Percentiles rank a stretch among this genome's conserved stretches.
Conservation (phyloP, 1,140 invertebrate species). For the Pogonomyrmex barbatus region DNA sequence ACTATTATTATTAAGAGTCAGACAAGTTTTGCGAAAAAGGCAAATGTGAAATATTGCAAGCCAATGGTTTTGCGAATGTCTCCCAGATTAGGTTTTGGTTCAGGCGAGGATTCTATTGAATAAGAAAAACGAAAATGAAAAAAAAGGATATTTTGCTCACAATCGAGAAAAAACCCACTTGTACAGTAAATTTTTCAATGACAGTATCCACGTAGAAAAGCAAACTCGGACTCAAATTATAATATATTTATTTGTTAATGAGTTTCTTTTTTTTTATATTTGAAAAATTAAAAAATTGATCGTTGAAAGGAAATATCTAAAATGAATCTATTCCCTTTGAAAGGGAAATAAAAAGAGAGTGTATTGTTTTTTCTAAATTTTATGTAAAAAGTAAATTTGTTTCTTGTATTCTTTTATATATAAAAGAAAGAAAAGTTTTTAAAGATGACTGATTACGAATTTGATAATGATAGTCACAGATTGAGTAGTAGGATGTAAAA, state of each 20-base stretch:
- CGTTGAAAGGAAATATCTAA: conserved; percentile 52
- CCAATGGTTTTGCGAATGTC: conserved; percentile 73
- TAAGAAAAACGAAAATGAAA: conserved; percentile 71
- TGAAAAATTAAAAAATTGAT: conserved; percentile 50
- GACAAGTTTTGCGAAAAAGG: conserved; percentile 79
- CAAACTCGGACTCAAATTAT: conserved; percentile 82
- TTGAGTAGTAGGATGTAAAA: conserved; percentile 82
- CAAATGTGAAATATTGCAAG: conserved; percentile 67
- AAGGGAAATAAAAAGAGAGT: conserved; percentile 57
- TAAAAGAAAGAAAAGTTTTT: conserved; percentile 60
- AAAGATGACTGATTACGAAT: conserved; percentile 81
- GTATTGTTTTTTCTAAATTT: conserved; percentile 73
- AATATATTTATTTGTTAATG: conserved; percentile 80
- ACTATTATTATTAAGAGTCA: conserved; percentile 87
- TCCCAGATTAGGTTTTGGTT: conserved; percentile 71
- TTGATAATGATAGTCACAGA: conserved; percentile 85
- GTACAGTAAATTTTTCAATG: conserved; percentile 81
- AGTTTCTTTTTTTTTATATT: conserved; percentile 66
- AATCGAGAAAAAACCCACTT: conserved; percentile 78
- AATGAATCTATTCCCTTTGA: conserved; percentile 50
- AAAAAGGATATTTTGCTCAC: conserved; percentile 66
- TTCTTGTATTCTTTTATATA: conserved; percentile 52
- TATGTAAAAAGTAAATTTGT: conserved; percentile 66
- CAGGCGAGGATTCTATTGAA: conserved; percentile 66
- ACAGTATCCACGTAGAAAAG: conserved; percentile 69